Percentiles rank a stretch among this genome's conserved stretches.
phyloP scores from a whole-genome alignment of 2,888 invertebrate species.

The Catocala nupta region DNA sequence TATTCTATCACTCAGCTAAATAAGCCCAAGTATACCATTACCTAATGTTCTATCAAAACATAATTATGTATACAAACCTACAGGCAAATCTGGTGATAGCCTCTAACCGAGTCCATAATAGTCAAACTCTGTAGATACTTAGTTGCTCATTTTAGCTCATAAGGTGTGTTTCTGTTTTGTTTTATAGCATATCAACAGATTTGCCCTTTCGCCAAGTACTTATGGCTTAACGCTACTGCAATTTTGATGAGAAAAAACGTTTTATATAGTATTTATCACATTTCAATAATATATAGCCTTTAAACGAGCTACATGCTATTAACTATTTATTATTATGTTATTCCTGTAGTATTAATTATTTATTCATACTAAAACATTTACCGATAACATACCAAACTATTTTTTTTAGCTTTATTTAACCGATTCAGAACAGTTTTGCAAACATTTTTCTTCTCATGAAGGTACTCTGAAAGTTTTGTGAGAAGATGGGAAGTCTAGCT shows the following conservation, averaged over 20 bases:
- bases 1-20: conserved; percentile 48
- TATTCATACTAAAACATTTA: conserved; percentile 65
- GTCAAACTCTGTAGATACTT: conserved; percentile 35
- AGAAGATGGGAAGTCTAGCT: conserved; percentile 83
- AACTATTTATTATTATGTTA: conserved; percentile 67
- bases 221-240: conserved; percentile 73
- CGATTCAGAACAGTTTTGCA: conserved; percentile 84
- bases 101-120: conserved; percentile 25
- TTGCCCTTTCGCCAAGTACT: conserved; percentile 59
- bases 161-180: conserved; percentile 28
- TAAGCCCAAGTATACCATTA: conserved; percentile 36
- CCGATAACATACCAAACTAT: conserved; percentile 63
- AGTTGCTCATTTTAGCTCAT: conserved; percentile 42
- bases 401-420: conserved; percentile 76
- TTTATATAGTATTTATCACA: conserved; percentile 39
- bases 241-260: conserved; percentile 32
- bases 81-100: conserved; percentile 65
- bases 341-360: conserved; percentile 76
- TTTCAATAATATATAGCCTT: conserved; percentile 56
- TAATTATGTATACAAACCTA: conserved; percentile 23
- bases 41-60: conserved; percentile 16
- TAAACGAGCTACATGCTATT: conserved; percentile 69
- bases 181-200: conserved; percentile 65
- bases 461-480: conserved; percentile 85
- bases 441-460: conserved; percentile 87